Percentiles rank a stretch among this genome's conserved stretches.
Evolutionary conservation across 53 echinoderm and acorn worm species (phyloP).

Genomic region (Paracentrotus lividus): DNA sequence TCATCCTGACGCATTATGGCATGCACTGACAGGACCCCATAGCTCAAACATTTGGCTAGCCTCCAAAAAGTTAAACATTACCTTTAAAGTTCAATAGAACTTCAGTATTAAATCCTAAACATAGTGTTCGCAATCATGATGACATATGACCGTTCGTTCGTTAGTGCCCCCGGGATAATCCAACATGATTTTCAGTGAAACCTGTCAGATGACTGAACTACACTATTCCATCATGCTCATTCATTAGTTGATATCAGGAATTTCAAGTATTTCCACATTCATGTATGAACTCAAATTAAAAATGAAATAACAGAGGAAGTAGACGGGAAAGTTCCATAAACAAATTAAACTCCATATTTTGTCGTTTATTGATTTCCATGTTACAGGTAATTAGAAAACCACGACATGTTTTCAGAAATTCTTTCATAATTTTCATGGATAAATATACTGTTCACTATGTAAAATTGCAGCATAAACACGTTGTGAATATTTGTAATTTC

Average conservation of each 20-base stretch:
- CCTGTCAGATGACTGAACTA: not conserved
- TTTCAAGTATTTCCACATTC: constrained; percentile 18
- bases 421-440: too few species aligned
- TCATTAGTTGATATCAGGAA: not conserved
- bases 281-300: not conserved
- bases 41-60: too few species aligned
- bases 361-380: too few species aligned
- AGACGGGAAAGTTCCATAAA: not conserved
- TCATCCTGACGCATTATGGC: too few species aligned
- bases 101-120: not conserved
- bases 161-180: not conserved
- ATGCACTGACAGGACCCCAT: too few species aligned
- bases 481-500: too few species aligned
- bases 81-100: constrained; percentile 3
- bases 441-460: too few species aligned
- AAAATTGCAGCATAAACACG: too few species aligned
- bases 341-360: not conserved
- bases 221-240: not conserved
- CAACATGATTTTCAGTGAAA: constrained; percentile 40
- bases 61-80: too few species aligned
- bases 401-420: too few species aligned
- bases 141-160: not conserved
- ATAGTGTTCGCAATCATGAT: not conserved
- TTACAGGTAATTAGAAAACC: too few species aligned
- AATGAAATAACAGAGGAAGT: not conserved